Percentiles rank a stretch among this genome's conserved stretches.
phyloP scores from a whole-genome alignment of 2,888 invertebrate species.

The Ectemnius continuus region DNA sequence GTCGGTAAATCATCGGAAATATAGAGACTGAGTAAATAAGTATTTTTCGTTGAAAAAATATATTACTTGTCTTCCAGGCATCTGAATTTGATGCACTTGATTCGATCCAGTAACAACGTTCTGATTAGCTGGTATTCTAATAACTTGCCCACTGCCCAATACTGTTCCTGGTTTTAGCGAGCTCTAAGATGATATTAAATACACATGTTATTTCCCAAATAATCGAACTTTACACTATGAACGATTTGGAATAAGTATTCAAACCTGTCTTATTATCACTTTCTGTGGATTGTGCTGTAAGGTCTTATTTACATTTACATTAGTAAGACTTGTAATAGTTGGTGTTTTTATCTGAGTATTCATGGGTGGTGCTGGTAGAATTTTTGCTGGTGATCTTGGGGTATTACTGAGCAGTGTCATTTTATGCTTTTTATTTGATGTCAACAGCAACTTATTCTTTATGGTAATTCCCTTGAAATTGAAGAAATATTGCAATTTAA shows the following conservation, averaged over 20 bases:
- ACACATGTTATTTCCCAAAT: background rate
- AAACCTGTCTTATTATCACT: conserved; percentile 80
- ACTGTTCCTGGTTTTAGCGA: conserved; percentile 76
- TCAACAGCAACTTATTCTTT: conserved; percentile 77
- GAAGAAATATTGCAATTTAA: conserved; percentile 1
- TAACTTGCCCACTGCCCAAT: conserved; percentile 77
- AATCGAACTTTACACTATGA: conserved; percentile 4
- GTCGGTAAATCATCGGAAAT: conserved; percentile 13
- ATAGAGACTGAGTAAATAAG: conserved; percentile 24
- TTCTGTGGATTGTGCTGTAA: conserved; percentile 79
- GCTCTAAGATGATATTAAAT: conserved; percentile 63
- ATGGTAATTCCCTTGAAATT: conserved; percentile 77
- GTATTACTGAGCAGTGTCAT: conserved; percentile 75
- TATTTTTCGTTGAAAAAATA: conserved; percentile 9
- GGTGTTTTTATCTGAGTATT: conserved; percentile 69
- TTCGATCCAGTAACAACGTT: conserved; percentile 76
- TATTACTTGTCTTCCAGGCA: conserved; percentile 85
- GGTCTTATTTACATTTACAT: conserved; percentile 67
- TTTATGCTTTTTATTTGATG: conserved; percentile 63
- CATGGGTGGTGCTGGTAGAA: conserved; percentile 82
- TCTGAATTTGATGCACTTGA: conserved; percentile 86
- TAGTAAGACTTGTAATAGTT: conserved; percentile 63
- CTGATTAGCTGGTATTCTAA: conserved; percentile 79
- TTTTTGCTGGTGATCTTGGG: conserved; percentile 85
- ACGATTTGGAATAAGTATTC: conserved; percentile 6